These are phyloP conservation scores for Drosophila sp. DNA, from an alignment of 1,140 invertebrate species.

Conservation along the genomic window DNA sequence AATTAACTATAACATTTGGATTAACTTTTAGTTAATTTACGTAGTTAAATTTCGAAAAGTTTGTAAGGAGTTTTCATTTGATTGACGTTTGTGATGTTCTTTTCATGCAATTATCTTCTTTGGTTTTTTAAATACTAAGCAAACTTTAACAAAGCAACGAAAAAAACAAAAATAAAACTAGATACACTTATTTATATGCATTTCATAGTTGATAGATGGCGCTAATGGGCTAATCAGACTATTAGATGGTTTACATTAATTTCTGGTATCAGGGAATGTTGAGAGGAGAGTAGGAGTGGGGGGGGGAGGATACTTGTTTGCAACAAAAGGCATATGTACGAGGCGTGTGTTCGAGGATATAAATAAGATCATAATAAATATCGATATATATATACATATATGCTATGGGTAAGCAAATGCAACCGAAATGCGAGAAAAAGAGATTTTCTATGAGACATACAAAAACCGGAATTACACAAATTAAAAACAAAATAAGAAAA, in stretches of 20 bases:
- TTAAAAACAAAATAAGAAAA: too few relatives aligned
- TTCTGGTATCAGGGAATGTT: background rate
- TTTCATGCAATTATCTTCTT: background rate
- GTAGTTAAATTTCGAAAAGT: conserved; percentile 43
- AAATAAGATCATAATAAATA: background rate
- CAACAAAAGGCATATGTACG: conserved; percentile 5
- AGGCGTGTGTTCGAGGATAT: background rate
- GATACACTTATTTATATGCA: background rate
- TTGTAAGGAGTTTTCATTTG: background rate
- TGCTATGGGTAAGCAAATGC: too few relatives aligned
- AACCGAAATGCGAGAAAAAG: too few relatives aligned
- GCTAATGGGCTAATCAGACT: background rate
- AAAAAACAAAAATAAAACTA: background rate
- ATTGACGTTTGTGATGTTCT: background rate
- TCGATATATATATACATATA: background rate
- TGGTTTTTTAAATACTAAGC: background rate
- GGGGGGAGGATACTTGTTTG: background rate
- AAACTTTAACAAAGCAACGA: background rate
- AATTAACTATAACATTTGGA: conserved; percentile 51
- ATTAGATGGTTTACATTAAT: background rate
- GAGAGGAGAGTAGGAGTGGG: background rate
- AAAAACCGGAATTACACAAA: too few relatives aligned
- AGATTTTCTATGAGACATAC: too few relatives aligned
- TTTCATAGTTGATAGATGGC: background rate
- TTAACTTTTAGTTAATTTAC: conserved; percentile 39